A percentile compares a stretch with the other conserved stretches of the same genome.
phyloP scores from a whole-genome alignment of 2,113 vertebrate genomes.

The Heterotis niloticus region DNA sequence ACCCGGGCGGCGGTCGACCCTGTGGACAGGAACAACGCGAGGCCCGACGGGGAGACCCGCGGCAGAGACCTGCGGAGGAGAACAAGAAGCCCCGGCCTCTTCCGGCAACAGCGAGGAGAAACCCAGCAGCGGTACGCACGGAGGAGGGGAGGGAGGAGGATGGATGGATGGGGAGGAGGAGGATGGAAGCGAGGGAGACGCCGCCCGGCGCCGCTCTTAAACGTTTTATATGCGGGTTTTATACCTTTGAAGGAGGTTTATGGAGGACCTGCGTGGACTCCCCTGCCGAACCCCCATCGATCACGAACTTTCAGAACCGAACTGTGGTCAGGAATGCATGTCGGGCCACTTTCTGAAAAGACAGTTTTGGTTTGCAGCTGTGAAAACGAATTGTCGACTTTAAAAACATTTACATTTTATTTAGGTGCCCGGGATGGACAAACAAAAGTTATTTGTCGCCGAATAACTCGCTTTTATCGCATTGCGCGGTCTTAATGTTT shows the following conservation, averaged over 20 bases:
- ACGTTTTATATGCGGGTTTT: constrained; percentile 99
- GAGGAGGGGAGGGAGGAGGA: constrained; percentile 62
- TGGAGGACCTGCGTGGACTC: constrained; percentile 95
- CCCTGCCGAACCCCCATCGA: constrained; percentile 95
- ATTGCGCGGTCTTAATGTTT: no score
- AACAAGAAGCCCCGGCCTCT: constrained; percentile 88
- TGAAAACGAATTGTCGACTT: constrained; percentile 28
- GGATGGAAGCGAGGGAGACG: no score
- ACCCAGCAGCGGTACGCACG: constrained; percentile 89
- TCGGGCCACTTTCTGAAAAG: constrained; percentile 65
- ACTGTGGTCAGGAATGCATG: constrained; percentile 98
- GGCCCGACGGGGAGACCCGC: constrained; percentile 72
- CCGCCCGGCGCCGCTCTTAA: constrained; percentile 82
- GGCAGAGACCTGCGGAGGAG: constrained; percentile 73
- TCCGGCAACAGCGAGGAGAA: constrained; percentile 94
- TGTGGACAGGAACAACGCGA: constrained; percentile 73
- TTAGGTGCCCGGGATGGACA: no score
- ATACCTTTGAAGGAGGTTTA: constrained; percentile 98
- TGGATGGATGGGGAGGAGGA: no score
- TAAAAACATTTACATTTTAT: neutral
- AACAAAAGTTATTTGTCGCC: no score
- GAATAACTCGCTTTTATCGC: no score
- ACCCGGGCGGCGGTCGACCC: constrained; percentile 71
- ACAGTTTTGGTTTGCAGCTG: neutral
- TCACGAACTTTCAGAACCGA: constrained; percentile 95